Percentiles rank a stretch among this genome's conserved stretches.
These are phyloP conservation scores for Lagorchestes hirsutus DNA, from an alignment of 2,797 vertebrate genomes.

Conservation along the genomic window DNA sequence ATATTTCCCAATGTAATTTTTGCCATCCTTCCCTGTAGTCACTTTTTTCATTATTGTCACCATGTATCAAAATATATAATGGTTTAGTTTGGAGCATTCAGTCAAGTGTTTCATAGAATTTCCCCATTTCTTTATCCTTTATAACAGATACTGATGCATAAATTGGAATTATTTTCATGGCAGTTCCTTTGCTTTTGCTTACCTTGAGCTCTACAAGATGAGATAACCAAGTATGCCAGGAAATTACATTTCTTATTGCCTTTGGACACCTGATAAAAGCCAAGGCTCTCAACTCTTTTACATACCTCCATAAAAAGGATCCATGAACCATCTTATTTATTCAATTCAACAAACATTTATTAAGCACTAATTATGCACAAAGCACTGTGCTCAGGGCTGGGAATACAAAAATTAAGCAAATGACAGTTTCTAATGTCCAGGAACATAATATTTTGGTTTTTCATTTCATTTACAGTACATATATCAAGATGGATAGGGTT, in stretches of 20 bases:
- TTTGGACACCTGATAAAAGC: not conserved
- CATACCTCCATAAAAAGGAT: not conserved
- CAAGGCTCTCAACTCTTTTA: not conserved
- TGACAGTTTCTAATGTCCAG: not conserved
- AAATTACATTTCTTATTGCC: not conserved
- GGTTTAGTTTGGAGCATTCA: not conserved
- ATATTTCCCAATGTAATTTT: not conserved
- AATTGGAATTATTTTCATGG: not conserved
- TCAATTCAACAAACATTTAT: not conserved
- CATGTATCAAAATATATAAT: not conserved
- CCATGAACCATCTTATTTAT: not conserved
- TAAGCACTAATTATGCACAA: not conserved
- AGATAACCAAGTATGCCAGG: not conserved
- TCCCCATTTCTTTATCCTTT: not conserved
- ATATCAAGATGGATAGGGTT: not conserved
- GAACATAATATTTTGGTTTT: not conserved
- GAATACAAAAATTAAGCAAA: not conserved
- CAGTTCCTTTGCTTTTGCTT: not conserved
- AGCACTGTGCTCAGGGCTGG: not conserved
- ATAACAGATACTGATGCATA: not conserved
- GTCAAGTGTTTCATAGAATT: not conserved
- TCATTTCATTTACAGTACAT: not conserved
- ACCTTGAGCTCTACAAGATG: not conserved
- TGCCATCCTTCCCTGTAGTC: not conserved
- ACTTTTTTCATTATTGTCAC: not conserved